Evolutionary conservation across 2,113 vertebrate genomes (phyloP).

Genomic region (Laterallus jamaicensis): DNA sequence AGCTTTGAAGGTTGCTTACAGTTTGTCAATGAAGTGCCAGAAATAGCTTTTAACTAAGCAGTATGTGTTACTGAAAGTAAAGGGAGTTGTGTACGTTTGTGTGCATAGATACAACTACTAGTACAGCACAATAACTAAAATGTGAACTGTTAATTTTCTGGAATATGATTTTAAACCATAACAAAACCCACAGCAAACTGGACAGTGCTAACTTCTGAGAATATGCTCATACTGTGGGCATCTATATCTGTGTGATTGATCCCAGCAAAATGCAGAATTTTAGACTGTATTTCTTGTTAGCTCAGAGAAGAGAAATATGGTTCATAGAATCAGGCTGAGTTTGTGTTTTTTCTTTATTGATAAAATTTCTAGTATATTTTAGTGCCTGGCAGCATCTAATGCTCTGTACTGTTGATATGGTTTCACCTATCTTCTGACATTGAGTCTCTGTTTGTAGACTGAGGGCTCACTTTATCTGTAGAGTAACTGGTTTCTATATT

Average conservation of each 20-base stretch:
- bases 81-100: not conserved
- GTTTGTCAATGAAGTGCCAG: constrained; percentile 17
- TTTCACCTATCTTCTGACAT: not conserved
- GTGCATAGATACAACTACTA: rapidly evolving
- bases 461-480: not conserved
- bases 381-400: not conserved
- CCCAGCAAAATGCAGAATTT: not conserved
- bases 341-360: not conserved
- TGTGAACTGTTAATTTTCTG: not conserved
- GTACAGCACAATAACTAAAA: not conserved
- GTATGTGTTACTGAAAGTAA: not conserved
- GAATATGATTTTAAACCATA: not conserved
- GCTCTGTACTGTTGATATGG: not conserved
- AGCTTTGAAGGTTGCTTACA: constrained; percentile 43
- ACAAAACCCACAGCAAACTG: not conserved
- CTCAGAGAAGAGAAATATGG: not conserved
- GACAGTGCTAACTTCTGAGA: not conserved
- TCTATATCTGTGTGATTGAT: not conserved
- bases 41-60: constrained; percentile 4
- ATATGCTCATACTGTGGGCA: not conserved
- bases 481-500: not conserved
- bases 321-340: not conserved
- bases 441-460: not conserved
- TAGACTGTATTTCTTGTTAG: not conserved
- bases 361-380: not conserved